Evolutionary conservation across 2,797 vertebrate species (phyloP), one percentile per base, ranked within the genome.

Genomic region (Muraenolepis orangiensis): DNA sequence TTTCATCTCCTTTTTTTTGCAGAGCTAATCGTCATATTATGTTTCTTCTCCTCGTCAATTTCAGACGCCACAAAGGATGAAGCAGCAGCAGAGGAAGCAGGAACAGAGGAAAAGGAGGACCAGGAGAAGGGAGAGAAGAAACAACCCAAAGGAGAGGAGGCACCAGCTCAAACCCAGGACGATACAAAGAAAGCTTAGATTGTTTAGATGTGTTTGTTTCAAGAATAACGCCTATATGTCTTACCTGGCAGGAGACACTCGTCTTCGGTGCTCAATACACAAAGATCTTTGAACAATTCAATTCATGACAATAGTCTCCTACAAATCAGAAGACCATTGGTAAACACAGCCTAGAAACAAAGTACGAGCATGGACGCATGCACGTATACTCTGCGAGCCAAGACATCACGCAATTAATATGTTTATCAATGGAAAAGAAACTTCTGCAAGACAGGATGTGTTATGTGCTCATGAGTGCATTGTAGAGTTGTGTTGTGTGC

Each of bases 311-410:
- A 71, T 75, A 82, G 70, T 61, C 71, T 83, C 72, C 67, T 57
- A 72, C 6, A 83, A 73, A 72, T 66, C 14, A 36, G 73, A 78
- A 71, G 34, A 26, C 32, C 40, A 42, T 51, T 10, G 42, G 26
- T 73, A 40, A 83, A 69, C 23, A 46, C 40, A 75, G 26, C 42
- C 12, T 84, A 31, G 66, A 76, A 78, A 71, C 8, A 26, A 78
- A 36, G 23, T 23, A 23, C 40, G 69, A 82, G 86, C 87, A 89
- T 88, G 91, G 71, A 10, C 1, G 74, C 36, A 72, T 74, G 68
- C 68, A 75, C 80, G 76, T 34, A 71, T 46, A 78, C 57, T 71
- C 72, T 66, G 72, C 79, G 64, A 76, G 77, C 76, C 66, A 81
- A 72, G n/a, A 72, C 40, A 16, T 4, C 10, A 61, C 72, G 38